Conservation (phyloP, 2,113 vertebrate genomes). For the Boulengeromyrus knoepffleri region DNA sequence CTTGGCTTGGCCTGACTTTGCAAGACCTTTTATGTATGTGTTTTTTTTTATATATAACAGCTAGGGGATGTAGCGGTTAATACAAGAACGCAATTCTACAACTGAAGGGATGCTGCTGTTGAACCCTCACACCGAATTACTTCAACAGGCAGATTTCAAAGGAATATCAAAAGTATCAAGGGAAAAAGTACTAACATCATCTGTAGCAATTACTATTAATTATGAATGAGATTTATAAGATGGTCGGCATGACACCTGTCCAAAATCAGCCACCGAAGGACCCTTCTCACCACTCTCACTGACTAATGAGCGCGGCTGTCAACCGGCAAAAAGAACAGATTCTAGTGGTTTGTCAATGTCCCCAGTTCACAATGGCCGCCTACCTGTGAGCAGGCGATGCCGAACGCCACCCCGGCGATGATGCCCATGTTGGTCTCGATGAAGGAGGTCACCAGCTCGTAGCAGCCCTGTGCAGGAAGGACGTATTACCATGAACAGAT, state of each 20-base stretch:
- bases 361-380: not conserved
- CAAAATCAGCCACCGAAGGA: not conserved
- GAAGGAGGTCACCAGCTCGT: constrained; percentile 87
- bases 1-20: too few relatives aligned
- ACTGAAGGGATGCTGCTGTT: not conserved
- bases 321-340: not conserved
- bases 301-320: not conserved
- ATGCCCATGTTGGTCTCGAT: constrained; percentile 95
- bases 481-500: not conserved
- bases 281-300: not conserved
- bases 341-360: too few relatives aligned
- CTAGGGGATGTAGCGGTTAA: not conserved
- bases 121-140: not conserved
- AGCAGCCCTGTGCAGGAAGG: constrained; percentile 76
- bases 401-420: constrained; percentile 92
- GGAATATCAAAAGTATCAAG: not conserved
- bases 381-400: constrained; percentile 96
- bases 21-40: too few relatives aligned
- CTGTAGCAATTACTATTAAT: not conserved
- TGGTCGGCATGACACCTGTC: not conserved
- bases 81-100: not conserved
- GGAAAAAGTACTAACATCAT: not conserved
- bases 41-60: not conserved
- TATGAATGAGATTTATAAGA: not conserved
- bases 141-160: not conserved